Conservation (phyloP, 2,888 invertebrate genomes). For the Malachius bipustulatus region DNA sequence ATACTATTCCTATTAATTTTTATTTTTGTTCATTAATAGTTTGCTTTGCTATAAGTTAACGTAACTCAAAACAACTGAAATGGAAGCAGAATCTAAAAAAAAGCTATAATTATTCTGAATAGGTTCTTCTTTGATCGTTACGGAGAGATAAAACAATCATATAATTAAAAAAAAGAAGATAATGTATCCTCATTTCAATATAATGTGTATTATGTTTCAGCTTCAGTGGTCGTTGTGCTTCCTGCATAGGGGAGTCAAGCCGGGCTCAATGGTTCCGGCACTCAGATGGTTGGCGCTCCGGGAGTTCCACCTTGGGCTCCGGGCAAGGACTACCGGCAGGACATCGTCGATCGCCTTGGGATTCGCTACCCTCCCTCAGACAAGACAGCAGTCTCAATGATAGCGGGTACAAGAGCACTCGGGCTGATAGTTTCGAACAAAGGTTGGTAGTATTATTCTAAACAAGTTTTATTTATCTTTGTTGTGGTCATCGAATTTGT, state of each 20-base stretch:
- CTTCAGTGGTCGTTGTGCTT: conserved; percentile 58
- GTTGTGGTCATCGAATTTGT: too few species aligned
- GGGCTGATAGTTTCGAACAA: conserved; percentile 79
- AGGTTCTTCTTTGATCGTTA: too few species aligned
- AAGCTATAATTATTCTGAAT: too few species aligned
- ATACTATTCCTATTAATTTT: too few species aligned
- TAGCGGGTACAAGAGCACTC: conserved; percentile 75
- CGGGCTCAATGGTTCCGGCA: conserved; percentile 84
- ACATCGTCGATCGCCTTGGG: conserved; percentile 77
- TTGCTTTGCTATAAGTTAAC: too few species aligned
- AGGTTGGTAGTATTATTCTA: conserved; percentile 43
- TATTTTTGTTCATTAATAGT: too few species aligned
- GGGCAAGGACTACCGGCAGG: conserved; percentile 35
- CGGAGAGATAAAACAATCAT: too few species aligned
- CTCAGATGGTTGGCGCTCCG: conserved; percentile 77
- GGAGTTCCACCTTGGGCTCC: conserved; percentile 57
- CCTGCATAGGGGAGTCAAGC: conserved; percentile 81
- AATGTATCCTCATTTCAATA: too few species aligned
- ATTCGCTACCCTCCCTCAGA: conserved; percentile 71
- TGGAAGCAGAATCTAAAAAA: too few species aligned
- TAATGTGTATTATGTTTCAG: conserved; percentile 22
- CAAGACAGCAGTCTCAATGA: conserved; percentile 80
- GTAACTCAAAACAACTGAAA: too few species aligned
- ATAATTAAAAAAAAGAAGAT: too few species aligned
- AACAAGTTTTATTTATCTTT: not conserved